These are phyloP conservation scores for Araneus ventricosus DNA, from an alignment of 1,140 invertebrate genomes.

Conservation along the genomic window DNA sequence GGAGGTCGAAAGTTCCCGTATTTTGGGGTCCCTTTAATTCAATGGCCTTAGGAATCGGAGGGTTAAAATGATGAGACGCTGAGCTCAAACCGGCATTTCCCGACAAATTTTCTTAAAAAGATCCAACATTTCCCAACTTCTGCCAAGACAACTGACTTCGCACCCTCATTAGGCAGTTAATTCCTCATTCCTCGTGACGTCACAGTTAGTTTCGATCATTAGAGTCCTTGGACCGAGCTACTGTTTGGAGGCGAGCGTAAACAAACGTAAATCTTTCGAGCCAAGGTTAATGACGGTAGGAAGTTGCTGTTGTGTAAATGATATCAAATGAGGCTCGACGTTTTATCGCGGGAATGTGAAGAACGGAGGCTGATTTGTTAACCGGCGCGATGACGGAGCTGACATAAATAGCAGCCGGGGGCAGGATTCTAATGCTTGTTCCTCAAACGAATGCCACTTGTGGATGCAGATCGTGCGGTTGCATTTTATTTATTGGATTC, in stretches of 20 bases:
- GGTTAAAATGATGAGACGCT: too few relatives aligned
- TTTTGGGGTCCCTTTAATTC: too few relatives aligned
- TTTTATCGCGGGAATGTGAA: neutral
- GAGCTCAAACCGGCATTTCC: too few relatives aligned
- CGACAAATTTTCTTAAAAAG: too few relatives aligned
- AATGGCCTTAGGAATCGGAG: too few relatives aligned
- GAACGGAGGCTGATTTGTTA: conserved; percentile 8
- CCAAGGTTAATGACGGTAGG: conserved; percentile 32
- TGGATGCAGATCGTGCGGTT: too few relatives aligned
- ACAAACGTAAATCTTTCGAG: conserved; percentile 46
- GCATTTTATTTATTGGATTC: too few relatives aligned
- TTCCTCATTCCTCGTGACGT: neutral
- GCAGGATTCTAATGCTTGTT: neutral
- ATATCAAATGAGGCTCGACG: conserved; percentile 13
- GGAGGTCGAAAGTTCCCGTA: too few relatives aligned
- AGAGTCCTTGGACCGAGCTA: neutral
- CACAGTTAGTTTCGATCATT: neutral
- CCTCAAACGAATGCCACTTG: neutral
- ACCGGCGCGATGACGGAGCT: neutral
- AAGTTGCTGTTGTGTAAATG: conserved; percentile 13
- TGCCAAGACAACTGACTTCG: neutral
- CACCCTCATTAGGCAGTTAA: neutral
- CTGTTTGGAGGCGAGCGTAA: conserved; percentile 18
- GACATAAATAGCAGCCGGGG: neutral
- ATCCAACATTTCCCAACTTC: too few relatives aligned